Evolutionary conservation across 2,888 invertebrate species (phyloP), one percentile per base, ranked within the genome.

Genomic region (Eupithecia subumbrata): DNA sequence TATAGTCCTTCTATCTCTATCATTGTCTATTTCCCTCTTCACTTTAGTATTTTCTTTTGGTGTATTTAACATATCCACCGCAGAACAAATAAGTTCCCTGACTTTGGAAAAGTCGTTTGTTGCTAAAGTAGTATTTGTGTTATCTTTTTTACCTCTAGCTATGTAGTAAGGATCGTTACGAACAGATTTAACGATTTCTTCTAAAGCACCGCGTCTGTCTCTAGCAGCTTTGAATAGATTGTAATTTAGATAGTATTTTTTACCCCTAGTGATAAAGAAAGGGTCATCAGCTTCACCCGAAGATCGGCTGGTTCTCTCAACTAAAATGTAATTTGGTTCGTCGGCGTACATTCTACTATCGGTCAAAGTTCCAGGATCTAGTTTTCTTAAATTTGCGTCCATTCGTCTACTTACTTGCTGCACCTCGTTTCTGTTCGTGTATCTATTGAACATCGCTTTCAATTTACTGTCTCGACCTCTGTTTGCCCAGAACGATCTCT

Each of bases 251-350:
- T 84, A 86, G 81, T 89, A 90, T 75, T 93, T 92, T 82, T 93
- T 91, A 52, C 95, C 92, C 80, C 94, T 87, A 0, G 92, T 89
- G 79, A 95, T 93, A 74, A 84, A 91, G 76, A 86, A 94, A 2
- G 94, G 95, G 77, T 94, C 95, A 11, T 91, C 89, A 0, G 66
- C 40, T 84, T 94, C 93, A 1, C 76, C 86, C 0, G 94, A 93
- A 22, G 92, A 92, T 69, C 94, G 91, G 75, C 94, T 90, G 76
- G 90, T 91, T 80, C 93, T 91, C 73, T 93, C 93, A 5, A 96
- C 90, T 74, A 95, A 79, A 81, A 96, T 91, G 86, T 93, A 96
- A 76, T 90, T 90, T 0, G 96, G 96, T 84, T 96, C 94, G 34
- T 96, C 95, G 0, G 92, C 96, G 79, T 87, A 95, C 56, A 96